Evolutionary conservation across 1,140 invertebrate genomes (phyloP).

Genomic region (Phthorimaea operculella): DNA sequence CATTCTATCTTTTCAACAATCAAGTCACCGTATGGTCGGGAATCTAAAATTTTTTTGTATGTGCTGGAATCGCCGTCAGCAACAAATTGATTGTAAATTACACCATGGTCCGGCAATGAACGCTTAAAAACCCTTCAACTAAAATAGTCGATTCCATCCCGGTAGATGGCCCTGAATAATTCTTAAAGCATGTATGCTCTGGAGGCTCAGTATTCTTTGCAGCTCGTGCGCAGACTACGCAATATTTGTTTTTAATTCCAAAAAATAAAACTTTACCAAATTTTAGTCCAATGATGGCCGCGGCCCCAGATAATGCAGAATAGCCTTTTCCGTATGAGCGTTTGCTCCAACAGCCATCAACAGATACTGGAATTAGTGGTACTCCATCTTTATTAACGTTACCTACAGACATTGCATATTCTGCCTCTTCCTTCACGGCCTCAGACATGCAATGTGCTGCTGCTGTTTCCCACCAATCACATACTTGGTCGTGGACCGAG

Average conservation of each 20-base stretch:
- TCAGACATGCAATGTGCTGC: too few relatives aligned
- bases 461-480: too few relatives aligned
- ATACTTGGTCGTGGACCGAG: too few relatives aligned
- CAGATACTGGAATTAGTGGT: too few relatives aligned
- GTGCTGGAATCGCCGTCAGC: constrained; percentile 51
- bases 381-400: too few relatives aligned
- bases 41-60: constrained; percentile 23
- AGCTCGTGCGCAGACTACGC: constrained; percentile 22
- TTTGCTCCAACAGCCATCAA: too few relatives aligned
- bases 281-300: constrained; percentile 26
- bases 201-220: constrained; percentile 22
- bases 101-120: constrained; percentile 30
- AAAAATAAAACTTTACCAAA: constrained; percentile 25
- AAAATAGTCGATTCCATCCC: too few relatives aligned
- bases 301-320: constrained; percentile 28
- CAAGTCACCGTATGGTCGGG: constrained; percentile 25
- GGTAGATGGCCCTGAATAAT: too few relatives aligned
- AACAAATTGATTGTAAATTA: constrained; percentile 41
- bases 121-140: too few relatives aligned
- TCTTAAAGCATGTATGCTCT: too few relatives aligned
- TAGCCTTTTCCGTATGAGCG: constrained; percentile 23
- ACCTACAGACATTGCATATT: too few relatives aligned
- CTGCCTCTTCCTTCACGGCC: too few relatives aligned
- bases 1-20: constrained; percentile 34
- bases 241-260: constrained; percentile 39